Conservation (phyloP, 2,797 vertebrate genomes). For the Allobates femoralis region DNA sequence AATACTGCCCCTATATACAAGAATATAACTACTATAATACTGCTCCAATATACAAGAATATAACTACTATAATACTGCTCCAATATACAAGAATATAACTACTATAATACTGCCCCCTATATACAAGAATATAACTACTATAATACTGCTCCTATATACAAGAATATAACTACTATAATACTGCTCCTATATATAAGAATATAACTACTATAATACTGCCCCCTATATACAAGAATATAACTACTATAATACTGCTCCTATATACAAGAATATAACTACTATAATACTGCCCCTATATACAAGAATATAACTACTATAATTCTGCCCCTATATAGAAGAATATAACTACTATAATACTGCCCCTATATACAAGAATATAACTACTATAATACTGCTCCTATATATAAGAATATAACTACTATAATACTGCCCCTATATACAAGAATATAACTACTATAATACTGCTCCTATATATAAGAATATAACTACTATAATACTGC, state of each 20-base stretch:
- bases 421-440: too few species aligned
- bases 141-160: slow-evolving; percentile 4
- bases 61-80: background rate
- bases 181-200: slow-evolving; percentile 1
- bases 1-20: slow-evolving; percentile 1
- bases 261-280: background rate
- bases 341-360: slow-evolving; percentile 6
- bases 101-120: background rate
- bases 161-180: slow-evolving; percentile 20
- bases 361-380: background rate
- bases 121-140: slow-evolving; percentile 14
- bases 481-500: background rate
- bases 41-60: background rate
- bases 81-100: slow-evolving; percentile 7
- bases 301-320: slow-evolving; percentile 3
- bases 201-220: slow-evolving; percentile 9
- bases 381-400: background rate
- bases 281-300: background rate
- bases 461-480: too few species aligned
- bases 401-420: too few species aligned
- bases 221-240: background rate
- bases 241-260: slow-evolving; percentile 7
- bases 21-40: slow-evolving; percentile 10
- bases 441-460: too few species aligned
- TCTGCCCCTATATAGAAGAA: too few species aligned